These are phyloP conservation scores for Odontophorus gujanensis DNA, from an alignment of 2,113 vertebrate species.

Conservation along the genomic window DNA sequence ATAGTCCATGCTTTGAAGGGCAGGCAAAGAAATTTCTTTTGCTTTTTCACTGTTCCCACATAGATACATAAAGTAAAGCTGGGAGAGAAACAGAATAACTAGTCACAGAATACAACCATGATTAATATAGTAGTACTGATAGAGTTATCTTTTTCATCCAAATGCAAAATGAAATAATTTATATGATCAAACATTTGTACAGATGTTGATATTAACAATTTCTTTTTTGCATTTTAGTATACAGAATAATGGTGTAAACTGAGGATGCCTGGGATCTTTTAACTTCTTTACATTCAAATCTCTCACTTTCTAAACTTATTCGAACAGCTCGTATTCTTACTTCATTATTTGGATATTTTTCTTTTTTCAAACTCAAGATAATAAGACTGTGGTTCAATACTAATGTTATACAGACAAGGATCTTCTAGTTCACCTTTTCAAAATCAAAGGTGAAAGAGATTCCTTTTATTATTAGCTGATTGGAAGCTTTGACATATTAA, in stretches of 20 bases:
- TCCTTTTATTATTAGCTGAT: not conserved
- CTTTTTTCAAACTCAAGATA: not conserved
- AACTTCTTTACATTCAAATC: constrained; percentile 26
- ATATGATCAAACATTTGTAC: constrained; percentile 4
- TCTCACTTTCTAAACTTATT: not conserved
- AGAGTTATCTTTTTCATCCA: constrained; percentile 6
- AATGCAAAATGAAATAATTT: not conserved
- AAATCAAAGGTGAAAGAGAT: constrained; percentile 17
- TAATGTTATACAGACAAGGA: not conserved
- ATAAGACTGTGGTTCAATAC: not conserved
- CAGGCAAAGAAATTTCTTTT: not conserved
- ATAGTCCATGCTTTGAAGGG: not conserved
- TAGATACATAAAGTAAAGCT: not conserved
- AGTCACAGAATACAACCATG: constrained; percentile 27
- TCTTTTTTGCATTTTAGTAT: not conserved
- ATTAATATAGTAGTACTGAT: not conserved
- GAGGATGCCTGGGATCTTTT: not conserved
- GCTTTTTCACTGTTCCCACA: not conserved
- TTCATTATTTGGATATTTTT: not conserved
- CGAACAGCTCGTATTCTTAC: not conserved
- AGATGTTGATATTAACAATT: not conserved
- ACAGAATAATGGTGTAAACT: not conserved
- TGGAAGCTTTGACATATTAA: not conserved
- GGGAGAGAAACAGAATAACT: not conserved
- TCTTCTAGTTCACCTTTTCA: constrained; percentile 11